Conservation (phyloP, 2,113 vertebrate species). For the Chaetodon auriga region DNA sequence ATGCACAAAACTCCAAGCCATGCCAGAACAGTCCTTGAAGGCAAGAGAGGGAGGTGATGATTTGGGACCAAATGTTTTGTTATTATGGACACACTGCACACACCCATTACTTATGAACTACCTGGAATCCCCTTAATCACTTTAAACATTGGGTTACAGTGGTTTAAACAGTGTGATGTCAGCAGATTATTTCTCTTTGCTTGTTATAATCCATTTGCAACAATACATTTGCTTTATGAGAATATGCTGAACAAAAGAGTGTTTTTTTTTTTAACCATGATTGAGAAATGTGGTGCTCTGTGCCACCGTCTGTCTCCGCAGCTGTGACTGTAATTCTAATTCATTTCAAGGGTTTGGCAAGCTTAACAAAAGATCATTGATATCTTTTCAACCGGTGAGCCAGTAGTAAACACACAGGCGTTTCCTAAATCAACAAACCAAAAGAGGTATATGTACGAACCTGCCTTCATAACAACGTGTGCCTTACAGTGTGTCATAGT, state of each 20-base stretch:
- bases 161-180: conserved; percentile 23
- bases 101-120: conserved; percentile 16
- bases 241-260: conserved; percentile 21
- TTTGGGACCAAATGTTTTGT: not conserved
- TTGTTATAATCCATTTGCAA: conserved; percentile 21
- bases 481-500: not conserved
- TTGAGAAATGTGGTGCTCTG: conserved; percentile 22
- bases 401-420: conserved; percentile 36
- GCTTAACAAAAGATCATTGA: conserved; percentile 47
- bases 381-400: conserved; percentile 36
- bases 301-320: conserved; percentile 36
- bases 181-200: conserved; percentile 33
- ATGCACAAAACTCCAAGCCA: not conserved
- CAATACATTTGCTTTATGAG: conserved; percentile 2
- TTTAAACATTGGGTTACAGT: conserved; percentile 13
- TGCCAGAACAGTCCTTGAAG: not conserved
- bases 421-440: conserved; percentile 55
- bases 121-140: conserved; percentile 7
- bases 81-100: conserved; percentile 20
- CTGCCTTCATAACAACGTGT: conserved; percentile 33
- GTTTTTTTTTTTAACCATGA: not conserved
- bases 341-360: conserved; percentile 32
- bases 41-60: not conserved
- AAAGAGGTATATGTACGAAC: conserved; percentile 29
- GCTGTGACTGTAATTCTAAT: conserved; percentile 4